Evolutionary conservation across 1,140 invertebrate species (phyloP).

Genomic region (Eupristina koningsbergeri): DNA sequence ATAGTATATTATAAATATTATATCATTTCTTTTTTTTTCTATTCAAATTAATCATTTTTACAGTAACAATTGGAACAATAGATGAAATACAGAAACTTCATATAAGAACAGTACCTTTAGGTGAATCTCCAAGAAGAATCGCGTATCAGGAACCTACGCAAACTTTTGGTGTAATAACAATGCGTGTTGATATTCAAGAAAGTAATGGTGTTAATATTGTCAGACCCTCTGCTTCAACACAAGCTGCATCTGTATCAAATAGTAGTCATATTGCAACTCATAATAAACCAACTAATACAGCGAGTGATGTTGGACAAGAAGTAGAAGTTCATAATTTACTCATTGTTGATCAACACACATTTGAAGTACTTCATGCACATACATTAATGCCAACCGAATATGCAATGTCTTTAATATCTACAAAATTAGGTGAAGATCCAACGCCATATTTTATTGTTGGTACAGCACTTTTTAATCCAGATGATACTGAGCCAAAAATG

Average conservation of each 20-base stretch:
- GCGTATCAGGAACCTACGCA: conserved; percentile 95
- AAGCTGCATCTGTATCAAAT: conserved; percentile 74
- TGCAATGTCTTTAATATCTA: conserved; percentile 91
- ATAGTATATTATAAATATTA: too few species aligned
- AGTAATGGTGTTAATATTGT: conserved; percentile 79
- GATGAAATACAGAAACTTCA: conserved; percentile 99
- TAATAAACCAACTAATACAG: conserved; percentile 72
- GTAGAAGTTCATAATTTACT: conserved; percentile 94
- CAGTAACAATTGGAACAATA: conserved; percentile 96
- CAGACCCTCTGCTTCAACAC: conserved; percentile 85
- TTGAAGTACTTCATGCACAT: conserved; percentile 95
- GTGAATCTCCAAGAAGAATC: conserved; percentile 94
- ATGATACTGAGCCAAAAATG: conserved; percentile 95
- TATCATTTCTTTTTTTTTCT: neutral
- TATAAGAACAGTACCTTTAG: conserved; percentile 93
- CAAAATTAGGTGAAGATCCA: conserved; percentile 91
- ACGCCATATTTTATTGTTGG: conserved; percentile 95
- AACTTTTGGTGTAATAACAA: conserved; percentile 95
- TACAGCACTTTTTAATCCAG: conserved; percentile 93
- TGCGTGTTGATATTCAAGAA: conserved; percentile 89
- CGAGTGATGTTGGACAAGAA: conserved; percentile 84
- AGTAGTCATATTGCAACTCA: conserved; percentile 72
- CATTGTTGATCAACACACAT: conserved; percentile 96
- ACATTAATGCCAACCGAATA: conserved; percentile 92
- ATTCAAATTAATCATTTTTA: neutral